These are phyloP conservation scores for Amitus sp. DNA, from an alignment of 2,888 invertebrate genomes.

Conservation along the genomic window DNA sequence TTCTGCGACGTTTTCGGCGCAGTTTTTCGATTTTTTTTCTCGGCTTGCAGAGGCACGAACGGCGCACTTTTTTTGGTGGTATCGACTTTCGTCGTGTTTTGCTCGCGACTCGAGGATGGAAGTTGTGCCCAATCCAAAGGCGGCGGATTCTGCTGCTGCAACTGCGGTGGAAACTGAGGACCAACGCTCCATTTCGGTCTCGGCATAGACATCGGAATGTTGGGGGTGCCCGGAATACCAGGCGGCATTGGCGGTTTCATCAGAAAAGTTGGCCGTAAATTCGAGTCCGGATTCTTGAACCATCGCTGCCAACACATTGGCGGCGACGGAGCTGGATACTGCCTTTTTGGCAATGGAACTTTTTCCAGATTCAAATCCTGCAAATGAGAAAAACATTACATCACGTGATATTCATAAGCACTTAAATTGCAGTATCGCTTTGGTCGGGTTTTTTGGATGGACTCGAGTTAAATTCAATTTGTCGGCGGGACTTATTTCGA, in stretches of 20 bases:
- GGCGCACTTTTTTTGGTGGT: constrained; percentile 53
- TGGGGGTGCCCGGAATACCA: constrained; percentile 41
- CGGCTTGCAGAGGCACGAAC: constrained; percentile 70
- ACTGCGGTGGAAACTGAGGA: neutral
- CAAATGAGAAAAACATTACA: too few species aligned
- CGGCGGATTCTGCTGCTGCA: constrained; percentile 13
- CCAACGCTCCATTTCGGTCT: constrained; percentile 9
- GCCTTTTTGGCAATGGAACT: constrained; percentile 44
- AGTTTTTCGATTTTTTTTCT: constrained; percentile 63
- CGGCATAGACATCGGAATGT: constrained; percentile 6
- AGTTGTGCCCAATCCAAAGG: constrained; percentile 16
- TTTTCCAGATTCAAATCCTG: constrained; percentile 51
- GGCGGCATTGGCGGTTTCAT: constrained; percentile 30
- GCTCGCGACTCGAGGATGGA: constrained; percentile 25
- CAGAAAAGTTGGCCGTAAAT: constrained; percentile 1
- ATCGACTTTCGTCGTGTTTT: neutral
- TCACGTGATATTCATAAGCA: too few species aligned
- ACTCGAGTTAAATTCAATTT: too few species aligned
- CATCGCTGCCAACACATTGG: constrained; percentile 48
- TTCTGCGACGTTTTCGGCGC: constrained; percentile 29
- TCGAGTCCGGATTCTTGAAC: constrained; percentile 34
- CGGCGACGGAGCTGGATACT: constrained; percentile 42
- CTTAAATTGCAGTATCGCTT: too few species aligned
- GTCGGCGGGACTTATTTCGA: too few species aligned
- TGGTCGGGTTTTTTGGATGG: too few species aligned